phyloP scores from a whole-genome alignment of 1,140 invertebrate genomes.

The Steinernema khuongi region DNA sequence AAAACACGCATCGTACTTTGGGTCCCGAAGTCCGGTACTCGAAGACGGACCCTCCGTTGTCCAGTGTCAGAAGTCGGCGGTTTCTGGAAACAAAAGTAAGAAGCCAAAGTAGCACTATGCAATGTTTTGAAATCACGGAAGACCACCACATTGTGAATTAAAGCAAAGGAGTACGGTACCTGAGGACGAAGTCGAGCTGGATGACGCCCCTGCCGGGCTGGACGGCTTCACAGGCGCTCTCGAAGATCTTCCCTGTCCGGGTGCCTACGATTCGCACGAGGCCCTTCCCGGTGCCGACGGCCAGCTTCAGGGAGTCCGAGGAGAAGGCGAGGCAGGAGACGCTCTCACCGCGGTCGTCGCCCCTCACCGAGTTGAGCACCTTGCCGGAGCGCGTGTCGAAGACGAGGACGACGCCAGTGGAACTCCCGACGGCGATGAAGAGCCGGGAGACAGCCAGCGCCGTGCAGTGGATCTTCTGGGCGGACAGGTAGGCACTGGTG shows the following conservation, averaged over 20 bases:
- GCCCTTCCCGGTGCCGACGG: not conserved
- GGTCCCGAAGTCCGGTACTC: not conserved
- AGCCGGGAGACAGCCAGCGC: not conserved
- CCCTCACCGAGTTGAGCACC: not conserved
- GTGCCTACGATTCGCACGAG: not conserved
- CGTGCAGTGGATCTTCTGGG: not conserved
- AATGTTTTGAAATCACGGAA: no score
- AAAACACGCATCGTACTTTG: not conserved
- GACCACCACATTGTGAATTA: not conserved
- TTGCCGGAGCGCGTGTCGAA: not conserved
- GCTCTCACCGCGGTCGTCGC: not conserved
- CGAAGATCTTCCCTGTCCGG: not conserved
- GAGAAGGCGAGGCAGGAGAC: not conserved
- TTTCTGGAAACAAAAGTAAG: no score
- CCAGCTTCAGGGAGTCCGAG: not conserved
- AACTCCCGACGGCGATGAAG: not conserved
- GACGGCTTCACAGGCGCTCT: not conserved
- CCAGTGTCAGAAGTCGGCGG: not conserved
- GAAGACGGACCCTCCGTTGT: slow-evolving; percentile 6
- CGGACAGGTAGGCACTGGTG: not conserved
- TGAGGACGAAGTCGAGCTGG: not conserved
- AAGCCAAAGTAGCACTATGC: no score
- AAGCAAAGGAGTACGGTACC: not conserved
- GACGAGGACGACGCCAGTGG: not conserved
- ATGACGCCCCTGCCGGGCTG: not conserved